Percentiles rank a stretch among this genome's conserved stretches.
Evolutionary conservation across 2,888 invertebrate genomes (phyloP).

Genomic region (Noctua janthe): DNA sequence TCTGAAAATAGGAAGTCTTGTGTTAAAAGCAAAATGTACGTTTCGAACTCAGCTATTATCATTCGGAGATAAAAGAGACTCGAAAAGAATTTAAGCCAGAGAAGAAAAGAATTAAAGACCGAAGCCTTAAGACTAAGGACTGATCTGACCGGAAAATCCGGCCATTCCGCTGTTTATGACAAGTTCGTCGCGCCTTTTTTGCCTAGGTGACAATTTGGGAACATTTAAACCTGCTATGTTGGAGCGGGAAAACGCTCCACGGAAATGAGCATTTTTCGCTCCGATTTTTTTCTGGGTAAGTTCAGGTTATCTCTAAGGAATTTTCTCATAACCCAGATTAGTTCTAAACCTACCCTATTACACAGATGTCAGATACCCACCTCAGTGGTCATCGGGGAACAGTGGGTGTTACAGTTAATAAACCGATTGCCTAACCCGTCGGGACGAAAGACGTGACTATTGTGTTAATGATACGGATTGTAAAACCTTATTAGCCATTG

Average conservation of each 20-base stretch:
- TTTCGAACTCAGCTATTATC: not conserved
- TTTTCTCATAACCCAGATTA: conserved; percentile 8
- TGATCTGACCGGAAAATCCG: conserved; percentile 8
- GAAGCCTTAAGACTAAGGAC: not conserved
- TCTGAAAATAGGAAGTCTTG: conserved; percentile 78
- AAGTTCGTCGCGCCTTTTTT: not conserved
- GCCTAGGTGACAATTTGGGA: conserved; percentile 11
- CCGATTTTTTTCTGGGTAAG: not conserved
- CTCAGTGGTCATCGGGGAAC: conserved; percentile 40
- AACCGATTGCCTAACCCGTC: conserved; percentile 35
- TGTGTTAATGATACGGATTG: conserved; percentile 36
- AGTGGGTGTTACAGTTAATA: conserved; percentile 36
- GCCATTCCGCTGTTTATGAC: conserved; percentile 11
- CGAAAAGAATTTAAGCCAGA: not conserved
- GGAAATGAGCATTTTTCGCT: conserved; percentile 1
- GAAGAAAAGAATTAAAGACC: conserved; percentile 10
- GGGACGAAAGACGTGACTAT: conserved; percentile 39
- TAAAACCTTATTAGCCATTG: conserved; percentile 44
- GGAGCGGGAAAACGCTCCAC: conserved; percentile 10
- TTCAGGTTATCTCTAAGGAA: not conserved
- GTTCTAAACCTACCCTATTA: conserved; percentile 12
- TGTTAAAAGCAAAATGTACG: conserved; percentile 12
- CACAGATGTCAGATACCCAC: conserved; percentile 11
- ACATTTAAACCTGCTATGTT: conserved; percentile 25
- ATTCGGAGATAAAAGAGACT: not conserved